These are phyloP conservation scores for Chloroclysta siterata DNA, from an alignment of 2,888 invertebrate species.

Conservation along the genomic window DNA sequence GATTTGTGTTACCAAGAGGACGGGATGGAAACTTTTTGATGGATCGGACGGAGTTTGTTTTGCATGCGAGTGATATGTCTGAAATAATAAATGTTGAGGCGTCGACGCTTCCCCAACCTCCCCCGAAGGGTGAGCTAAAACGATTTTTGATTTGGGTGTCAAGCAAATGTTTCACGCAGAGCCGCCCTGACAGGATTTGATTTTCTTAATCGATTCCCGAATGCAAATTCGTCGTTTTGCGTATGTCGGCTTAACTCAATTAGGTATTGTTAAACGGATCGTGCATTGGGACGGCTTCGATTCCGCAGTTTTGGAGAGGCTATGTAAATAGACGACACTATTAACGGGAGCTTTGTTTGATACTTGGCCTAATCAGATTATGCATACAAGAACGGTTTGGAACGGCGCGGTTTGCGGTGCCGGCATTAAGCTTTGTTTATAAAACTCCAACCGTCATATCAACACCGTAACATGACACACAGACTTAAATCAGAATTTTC, in stretches of 20 bases:
- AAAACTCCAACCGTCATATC: constrained; percentile 43
- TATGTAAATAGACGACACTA: constrained; percentile 69
- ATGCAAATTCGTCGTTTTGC: constrained; percentile 61
- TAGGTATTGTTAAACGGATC: constrained; percentile 53
- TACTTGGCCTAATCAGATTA: constrained; percentile 83
- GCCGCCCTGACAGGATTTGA: constrained; percentile 79
- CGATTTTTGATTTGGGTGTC: constrained; percentile 86
- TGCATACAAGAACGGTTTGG: constrained; percentile 82
- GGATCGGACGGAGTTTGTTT: constrained; percentile 85
- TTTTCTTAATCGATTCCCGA: constrained; percentile 83
- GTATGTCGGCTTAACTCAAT: constrained; percentile 45
- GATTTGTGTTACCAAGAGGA: constrained; percentile 73
- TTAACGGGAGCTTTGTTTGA: constrained; percentile 76
- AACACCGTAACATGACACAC: constrained; percentile 28
- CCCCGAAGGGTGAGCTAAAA: constrained; percentile 80
- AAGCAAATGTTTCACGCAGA: constrained; percentile 83
- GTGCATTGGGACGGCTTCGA: constrained; percentile 57
- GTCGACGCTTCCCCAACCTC: constrained; percentile 77
- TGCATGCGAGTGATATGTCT: constrained; percentile 86
- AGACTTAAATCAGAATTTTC: background rate
- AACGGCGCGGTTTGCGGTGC: constrained; percentile 52
- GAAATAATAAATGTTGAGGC: constrained; percentile 86
- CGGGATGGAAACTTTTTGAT: constrained; percentile 79
- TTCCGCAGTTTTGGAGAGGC: constrained; percentile 53
- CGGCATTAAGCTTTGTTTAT: constrained; percentile 1